Percentiles rank a stretch among this genome's conserved stretches.
These are phyloP conservation scores for Sinella curviseta DNA, from an alignment of 1,140 invertebrate genomes.

Conservation along the genomic window DNA sequence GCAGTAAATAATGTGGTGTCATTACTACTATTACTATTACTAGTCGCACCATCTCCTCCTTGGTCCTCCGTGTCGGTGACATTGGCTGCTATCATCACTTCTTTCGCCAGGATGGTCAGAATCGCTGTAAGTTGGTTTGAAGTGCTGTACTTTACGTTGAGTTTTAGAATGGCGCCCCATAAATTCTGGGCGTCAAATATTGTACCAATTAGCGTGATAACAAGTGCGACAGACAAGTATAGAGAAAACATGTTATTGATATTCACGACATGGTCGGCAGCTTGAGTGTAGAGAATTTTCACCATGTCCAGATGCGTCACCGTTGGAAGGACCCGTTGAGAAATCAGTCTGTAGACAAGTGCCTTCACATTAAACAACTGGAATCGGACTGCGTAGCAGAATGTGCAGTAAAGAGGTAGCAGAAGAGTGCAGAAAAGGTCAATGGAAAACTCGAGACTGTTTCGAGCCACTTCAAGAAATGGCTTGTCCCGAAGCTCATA, in stretches of 20 bases:
- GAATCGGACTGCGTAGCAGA: conserved; percentile 29
- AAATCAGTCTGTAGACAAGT: conserved; percentile 18
- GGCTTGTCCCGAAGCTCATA: background rate
- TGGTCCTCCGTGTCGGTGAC: background rate
- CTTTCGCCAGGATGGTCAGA: background rate
- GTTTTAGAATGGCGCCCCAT: background rate
- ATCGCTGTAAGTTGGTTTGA: background rate
- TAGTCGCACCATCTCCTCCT: no score
- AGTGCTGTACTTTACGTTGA: background rate
- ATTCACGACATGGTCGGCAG: conserved; percentile 23
- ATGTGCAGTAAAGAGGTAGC: conserved; percentile 36
- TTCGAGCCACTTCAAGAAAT: no score
- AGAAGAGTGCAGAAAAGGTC: conserved; percentile 24
- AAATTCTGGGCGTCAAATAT: background rate
- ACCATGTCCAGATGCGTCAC: conserved; percentile 13
- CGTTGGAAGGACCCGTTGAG: background rate
- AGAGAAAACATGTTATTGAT: conserved; percentile 25
- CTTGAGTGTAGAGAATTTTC: conserved; percentile 28
- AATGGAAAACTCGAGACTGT: background rate
- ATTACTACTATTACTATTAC: no score
- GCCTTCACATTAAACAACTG: background rate
- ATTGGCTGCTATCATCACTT: no score
- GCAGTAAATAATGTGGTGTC: no score
- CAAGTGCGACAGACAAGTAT: background rate
- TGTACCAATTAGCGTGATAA: background rate